Conservation (phyloP, 1,140 invertebrate species). For the Ephestia elutella region DNA sequence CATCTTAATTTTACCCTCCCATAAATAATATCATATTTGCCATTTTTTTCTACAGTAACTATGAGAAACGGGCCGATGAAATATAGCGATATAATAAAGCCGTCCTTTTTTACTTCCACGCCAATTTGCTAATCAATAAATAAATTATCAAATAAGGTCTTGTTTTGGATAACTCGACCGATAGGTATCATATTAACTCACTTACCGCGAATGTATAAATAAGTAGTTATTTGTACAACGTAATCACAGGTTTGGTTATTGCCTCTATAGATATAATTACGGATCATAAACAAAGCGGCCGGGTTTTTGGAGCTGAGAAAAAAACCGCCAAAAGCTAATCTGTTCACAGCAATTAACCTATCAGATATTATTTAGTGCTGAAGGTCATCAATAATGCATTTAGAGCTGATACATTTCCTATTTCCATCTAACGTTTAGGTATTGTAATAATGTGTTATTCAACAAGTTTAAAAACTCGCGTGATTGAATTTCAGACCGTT, state of each 20-base stretch:
- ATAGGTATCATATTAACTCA: constrained; percentile 40
- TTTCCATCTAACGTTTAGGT: neutral
- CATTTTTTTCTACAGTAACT: constrained; percentile 29
- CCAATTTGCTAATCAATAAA: constrained; percentile 49
- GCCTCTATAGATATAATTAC: constrained; percentile 64
- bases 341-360: constrained; percentile 68
- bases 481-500: constrained; percentile 32
- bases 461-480: constrained; percentile 15
- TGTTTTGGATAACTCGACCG: constrained; percentile 23
- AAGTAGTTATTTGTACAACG: constrained; percentile 64
- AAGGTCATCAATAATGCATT: constrained; percentile 38
- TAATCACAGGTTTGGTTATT: constrained; percentile 68
- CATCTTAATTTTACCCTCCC: constrained; percentile 60
- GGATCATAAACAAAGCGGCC: constrained; percentile 64
- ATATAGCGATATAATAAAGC: constrained; percentile 34
- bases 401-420: constrained; percentile 26
- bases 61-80: constrained; percentile 37
- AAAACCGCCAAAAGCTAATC: constrained; percentile 68
- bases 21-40: constrained; percentile 30
- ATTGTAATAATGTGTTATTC: constrained; percentile 3
- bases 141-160: constrained; percentile 38
- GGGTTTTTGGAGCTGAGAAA: constrained; percentile 33
- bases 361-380: constrained; percentile 49
- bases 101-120: constrained; percentile 32
- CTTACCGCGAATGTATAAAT: constrained; percentile 50